These are phyloP conservation scores for Daboia siamensis DNA, from an alignment of 2,113 vertebrate species.

Conservation along the genomic window DNA sequence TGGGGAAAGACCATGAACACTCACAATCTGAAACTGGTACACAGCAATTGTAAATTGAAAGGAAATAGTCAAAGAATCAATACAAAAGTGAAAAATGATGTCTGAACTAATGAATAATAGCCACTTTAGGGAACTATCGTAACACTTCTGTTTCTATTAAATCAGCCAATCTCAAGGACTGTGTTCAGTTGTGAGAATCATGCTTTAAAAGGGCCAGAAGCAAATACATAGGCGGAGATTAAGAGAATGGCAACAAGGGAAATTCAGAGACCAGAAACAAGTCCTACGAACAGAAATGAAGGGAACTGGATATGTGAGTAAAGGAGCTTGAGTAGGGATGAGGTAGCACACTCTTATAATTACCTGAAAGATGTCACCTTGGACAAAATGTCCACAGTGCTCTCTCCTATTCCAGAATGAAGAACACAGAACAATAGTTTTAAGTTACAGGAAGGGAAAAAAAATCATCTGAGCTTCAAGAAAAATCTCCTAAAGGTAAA, in stretches of 20 bases:
- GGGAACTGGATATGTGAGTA: background rate
- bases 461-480: background rate
- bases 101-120: constrained; percentile 9
- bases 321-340: background rate
- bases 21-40: constrained; percentile 10
- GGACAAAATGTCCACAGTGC: background rate
- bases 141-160: background rate
- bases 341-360: background rate
- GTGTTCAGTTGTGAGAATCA: background rate
- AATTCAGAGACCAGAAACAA: background rate
- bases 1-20: constrained; percentile 36
- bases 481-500: background rate
- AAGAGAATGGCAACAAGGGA: background rate
- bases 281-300: background rate
- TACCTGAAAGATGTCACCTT: background rate
- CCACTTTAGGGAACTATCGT: background rate
- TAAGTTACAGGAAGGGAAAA: background rate
- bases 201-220: background rate
- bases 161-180: background rate
- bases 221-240: background rate
- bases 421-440: background rate
- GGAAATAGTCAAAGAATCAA: constrained; percentile 23
- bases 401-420: background rate
- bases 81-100: constrained; percentile 13
- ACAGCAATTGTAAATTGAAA: constrained; percentile 40